phyloP scores from a whole-genome alignment of 2,888 invertebrate species.

The Apotomis capreana region DNA sequence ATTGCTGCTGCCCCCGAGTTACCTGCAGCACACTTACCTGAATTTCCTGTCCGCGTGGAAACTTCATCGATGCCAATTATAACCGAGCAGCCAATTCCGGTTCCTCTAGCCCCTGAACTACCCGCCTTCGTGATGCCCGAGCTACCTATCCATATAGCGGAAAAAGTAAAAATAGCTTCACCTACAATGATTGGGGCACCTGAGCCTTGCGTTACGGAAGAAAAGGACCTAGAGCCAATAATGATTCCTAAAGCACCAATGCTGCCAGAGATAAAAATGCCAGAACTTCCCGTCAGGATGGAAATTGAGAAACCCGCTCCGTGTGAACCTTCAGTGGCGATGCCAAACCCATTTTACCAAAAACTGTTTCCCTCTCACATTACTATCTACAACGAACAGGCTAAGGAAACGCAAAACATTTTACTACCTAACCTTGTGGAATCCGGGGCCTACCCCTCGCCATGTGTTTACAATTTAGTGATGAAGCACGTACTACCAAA shows the following conservation, averaged over 20 bases:
- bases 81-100: background rate
- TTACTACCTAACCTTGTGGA: constrained; percentile 23
- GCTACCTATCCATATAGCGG: constrained; percentile 39
- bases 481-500: constrained; percentile 31
- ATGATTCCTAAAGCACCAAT: constrained; percentile 25
- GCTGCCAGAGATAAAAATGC: constrained; percentile 16
- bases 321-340: constrained; percentile 9
- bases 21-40: constrained; percentile 4
- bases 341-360: constrained; percentile 14
- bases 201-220: constrained; percentile 24
- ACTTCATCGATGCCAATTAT: background rate
- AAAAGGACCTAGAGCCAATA: constrained; percentile 12
- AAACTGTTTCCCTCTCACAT: constrained; percentile 20
- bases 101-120: constrained; percentile 48
- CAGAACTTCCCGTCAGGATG: constrained; percentile 19
- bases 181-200: constrained; percentile 4
- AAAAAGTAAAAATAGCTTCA: constrained; percentile 3
- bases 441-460: background rate
- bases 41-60: constrained; percentile 4
- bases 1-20: constrained; percentile 28
- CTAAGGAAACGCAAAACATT: constrained; percentile 21
- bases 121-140: constrained; percentile 45
- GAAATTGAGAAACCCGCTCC: constrained; percentile 16
- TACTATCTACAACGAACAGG: constrained; percentile 8
- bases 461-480: constrained; percentile 28